These are phyloP conservation scores for Leptobrachium leishanense DNA, from an alignment of 2,113 vertebrate genomes.

Conservation along the genomic window DNA sequence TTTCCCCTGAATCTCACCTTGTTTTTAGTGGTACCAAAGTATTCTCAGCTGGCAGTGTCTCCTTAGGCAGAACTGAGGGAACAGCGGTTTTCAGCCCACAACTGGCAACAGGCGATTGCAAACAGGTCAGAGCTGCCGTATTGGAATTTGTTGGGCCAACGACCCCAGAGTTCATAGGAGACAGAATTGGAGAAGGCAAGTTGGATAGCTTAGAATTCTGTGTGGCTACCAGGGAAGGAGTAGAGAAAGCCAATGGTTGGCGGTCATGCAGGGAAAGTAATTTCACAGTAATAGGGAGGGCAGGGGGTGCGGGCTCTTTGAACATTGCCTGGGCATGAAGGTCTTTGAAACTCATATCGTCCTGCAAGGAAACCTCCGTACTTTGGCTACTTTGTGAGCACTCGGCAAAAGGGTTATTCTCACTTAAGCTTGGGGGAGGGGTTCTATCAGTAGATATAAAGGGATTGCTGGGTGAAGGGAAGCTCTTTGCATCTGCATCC, in stretches of 20 bases:
- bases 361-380: constrained; percentile 57
- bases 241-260: constrained; percentile 68
- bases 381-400: neutral
- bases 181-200: constrained; percentile 59
- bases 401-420: constrained; percentile 57
- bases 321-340: constrained; percentile 50
- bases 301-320: constrained; percentile 57
- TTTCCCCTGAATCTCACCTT: constrained; percentile 81
- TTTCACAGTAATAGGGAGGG: constrained; percentile 52
- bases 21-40: constrained; percentile 65
- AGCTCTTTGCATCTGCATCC: neutral
- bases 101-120: constrained; percentile 63
- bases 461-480: constrained; percentile 52
- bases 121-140: constrained; percentile 58
- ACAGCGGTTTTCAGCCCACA: constrained; percentile 63
- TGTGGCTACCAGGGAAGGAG: constrained; percentile 63
- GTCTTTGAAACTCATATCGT: constrained; percentile 44
- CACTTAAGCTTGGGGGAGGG: constrained; percentile 8
- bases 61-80: constrained; percentile 86
- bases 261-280: constrained; percentile 58
- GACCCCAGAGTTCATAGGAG: constrained; percentile 52
- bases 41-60: constrained; percentile 81
- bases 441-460: constrained; percentile 43
- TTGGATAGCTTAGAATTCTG: constrained; percentile 57
- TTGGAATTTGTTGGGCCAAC: constrained; percentile 51